These are phyloP conservation scores for Hypsibius dujardini DNA, from an alignment of 1,140 invertebrate species.

Conservation along the genomic window DNA sequence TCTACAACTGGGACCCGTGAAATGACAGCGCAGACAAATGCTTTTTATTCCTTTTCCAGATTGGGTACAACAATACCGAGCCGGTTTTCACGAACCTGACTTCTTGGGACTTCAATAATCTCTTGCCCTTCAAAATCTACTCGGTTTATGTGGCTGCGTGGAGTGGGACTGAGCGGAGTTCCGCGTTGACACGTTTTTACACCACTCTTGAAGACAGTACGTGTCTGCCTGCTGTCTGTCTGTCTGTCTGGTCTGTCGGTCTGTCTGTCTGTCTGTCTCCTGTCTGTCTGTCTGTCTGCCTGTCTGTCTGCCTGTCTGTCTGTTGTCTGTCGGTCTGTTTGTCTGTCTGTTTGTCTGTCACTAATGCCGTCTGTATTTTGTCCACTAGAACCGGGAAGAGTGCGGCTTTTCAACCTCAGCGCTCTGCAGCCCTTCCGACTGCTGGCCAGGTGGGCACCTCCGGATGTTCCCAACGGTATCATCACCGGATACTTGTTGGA, in stretches of 20 bases:
- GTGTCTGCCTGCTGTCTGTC: too few species aligned
- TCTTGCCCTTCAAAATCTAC: slow-evolving; percentile 28
- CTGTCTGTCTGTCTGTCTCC: too few species aligned
- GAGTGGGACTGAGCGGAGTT: background rate
- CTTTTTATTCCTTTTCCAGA: slow-evolving; percentile 11
- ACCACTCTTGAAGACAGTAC: background rate
- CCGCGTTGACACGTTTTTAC: background rate
- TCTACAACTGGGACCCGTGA: too few species aligned
- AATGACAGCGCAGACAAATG: too few species aligned
- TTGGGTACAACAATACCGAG: slow-evolving; percentile 51
- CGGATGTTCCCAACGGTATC: slow-evolving; percentile 14
- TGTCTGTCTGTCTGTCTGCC: too few species aligned
- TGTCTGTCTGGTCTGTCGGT: too few species aligned
- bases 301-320: too few species aligned
- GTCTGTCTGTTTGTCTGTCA: too few species aligned
- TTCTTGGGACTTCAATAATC: slow-evolving; percentile 55
- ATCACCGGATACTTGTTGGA: slow-evolving; percentile 1
- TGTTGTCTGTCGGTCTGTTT: too few species aligned
- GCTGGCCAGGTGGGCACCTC: background rate
- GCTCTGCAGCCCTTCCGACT: background rate
- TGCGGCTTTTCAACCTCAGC: background rate
- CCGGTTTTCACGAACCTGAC: slow-evolving; percentile 37
- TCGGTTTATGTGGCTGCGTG: slow-evolving; percentile 9
- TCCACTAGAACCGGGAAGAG: background rate
- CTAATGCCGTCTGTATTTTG: too few species aligned